These are phyloP conservation scores for Protomyctophum bolini DNA, from an alignment of 2,113 vertebrate genomes.

Conservation along the genomic window DNA sequence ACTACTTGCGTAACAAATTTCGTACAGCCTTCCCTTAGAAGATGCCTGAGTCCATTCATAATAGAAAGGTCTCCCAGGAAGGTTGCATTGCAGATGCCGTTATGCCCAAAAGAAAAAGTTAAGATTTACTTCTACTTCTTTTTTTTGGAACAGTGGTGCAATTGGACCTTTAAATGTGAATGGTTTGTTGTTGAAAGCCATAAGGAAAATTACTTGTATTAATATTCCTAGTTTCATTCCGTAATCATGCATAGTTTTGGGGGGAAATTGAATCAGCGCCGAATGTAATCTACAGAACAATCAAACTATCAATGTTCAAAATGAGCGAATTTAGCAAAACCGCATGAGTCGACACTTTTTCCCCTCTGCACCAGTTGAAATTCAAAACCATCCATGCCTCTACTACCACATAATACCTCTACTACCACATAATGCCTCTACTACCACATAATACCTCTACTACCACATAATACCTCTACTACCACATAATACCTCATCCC, in stretches of 20 bases:
- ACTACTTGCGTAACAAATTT: neutral
- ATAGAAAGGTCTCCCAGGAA: neutral
- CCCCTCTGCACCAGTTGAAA: constrained; percentile 44
- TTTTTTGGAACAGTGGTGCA: too few relatives aligned
- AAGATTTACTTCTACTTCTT: too few relatives aligned
- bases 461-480: constrained; percentile 21
- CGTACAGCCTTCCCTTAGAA: neutral
- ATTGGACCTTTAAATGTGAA: too few relatives aligned
- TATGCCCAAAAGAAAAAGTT: too few relatives aligned
- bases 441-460: constrained; percentile 19
- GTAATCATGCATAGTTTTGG: constrained; percentile 22
- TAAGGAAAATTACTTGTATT: too few relatives aligned
- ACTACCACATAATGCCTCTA: constrained; percentile 20
- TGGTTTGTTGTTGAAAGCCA: too few relatives aligned
- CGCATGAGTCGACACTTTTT: neutral
- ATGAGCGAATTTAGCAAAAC: neutral
- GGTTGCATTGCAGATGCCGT: too few relatives aligned
- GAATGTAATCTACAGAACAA: neutral
- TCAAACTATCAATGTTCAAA: neutral
- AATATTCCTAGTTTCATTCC: neutral
- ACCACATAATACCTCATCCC: constrained; percentile 80
- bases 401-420: constrained; percentile 56
- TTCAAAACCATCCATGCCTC: constrained; percentile 43
- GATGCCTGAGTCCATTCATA: neutral
- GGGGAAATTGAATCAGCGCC: neutral